Evolutionary conservation across 1,140 invertebrate genomes (phyloP), one percentile per base, ranked within the genome.

Genomic region (Drosophila dunni): DNA sequence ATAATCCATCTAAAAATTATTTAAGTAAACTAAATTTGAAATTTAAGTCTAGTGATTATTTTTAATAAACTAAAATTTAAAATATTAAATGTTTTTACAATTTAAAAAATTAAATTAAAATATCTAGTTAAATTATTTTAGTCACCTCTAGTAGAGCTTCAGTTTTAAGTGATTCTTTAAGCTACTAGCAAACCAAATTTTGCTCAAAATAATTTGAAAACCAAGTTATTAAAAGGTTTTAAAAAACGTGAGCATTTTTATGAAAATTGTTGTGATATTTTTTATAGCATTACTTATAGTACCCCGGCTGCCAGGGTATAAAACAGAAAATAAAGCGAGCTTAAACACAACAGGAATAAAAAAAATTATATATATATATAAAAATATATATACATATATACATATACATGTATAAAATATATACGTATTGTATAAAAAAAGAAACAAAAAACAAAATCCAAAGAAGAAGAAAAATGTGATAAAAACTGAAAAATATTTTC

Each of bases 401-500:
- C 2, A 20, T 68, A 57, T 54, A 50, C 44, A 42, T 38, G 50
- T 9, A 56, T 42, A 69, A 36, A 58, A 78, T 66, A 51, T 57
- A 44, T 36, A 29, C 6, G 24, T 29, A 29, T 29, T 29, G 24
- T 29, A 29, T 29, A 82, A 72, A 51, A 58, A 45, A 56, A 75
- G 38, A 50, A 50, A 75, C 29, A 82, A 78, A 82, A 85, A 84
- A 75, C 78, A 53, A 84, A 84, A 85, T 78, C 78, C 69, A 76
- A 73, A 76, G 69, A 76, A 72, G 74, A 76, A 72, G 74, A 76
- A 76, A 75, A 76, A 76, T 76, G 74, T 76, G 74, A 76, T 76
- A 76, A 76, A 76, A 76, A 76, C 83, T 89, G 83, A 89, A 88
- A 88, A 88, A 88, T 88, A 88, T 88, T 88, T 88, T 88, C 83